A percentile compares a stretch with the other conserved stretches of the same genome.
Conservation (phyloP, 2,888 invertebrate genomes). For the Polydrusus tereticollis region DNA sequence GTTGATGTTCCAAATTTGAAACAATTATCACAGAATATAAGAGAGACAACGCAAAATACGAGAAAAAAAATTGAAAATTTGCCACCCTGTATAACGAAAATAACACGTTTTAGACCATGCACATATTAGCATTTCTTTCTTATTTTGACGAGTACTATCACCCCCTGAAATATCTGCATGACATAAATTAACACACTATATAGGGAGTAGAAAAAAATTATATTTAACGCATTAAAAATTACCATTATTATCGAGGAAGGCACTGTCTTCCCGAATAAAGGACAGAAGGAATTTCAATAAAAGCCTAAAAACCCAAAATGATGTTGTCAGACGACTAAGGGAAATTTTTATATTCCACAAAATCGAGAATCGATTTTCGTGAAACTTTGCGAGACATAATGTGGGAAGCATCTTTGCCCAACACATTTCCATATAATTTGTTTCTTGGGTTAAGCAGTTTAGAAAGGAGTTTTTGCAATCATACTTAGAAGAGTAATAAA, state of each 20-base stretch:
- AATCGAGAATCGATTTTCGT: constrained; percentile 14
- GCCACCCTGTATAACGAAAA: too few relatives aligned
- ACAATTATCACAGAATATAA: too few relatives aligned
- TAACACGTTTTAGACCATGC: too few relatives aligned
- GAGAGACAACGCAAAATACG: too few relatives aligned
- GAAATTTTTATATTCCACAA: constrained; percentile 17
- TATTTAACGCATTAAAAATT: background rate
- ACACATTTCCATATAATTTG: constrained; percentile 20
- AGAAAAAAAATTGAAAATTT: too few relatives aligned
- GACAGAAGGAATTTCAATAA: constrained; percentile 1
- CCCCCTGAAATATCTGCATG: too few relatives aligned
- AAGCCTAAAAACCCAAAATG: constrained; percentile 7
- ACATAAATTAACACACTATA: too few relatives aligned
- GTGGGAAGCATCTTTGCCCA: constrained; percentile 5
- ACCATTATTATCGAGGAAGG: background rate
- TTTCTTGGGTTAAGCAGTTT: background rate
- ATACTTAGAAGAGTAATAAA: background rate
- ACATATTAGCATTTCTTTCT: too few relatives aligned
- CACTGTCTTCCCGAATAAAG: background rate
- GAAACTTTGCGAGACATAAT: constrained; percentile 6
- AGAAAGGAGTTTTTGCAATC: background rate
- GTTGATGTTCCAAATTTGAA: too few relatives aligned
- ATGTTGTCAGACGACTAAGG: constrained; percentile 7
- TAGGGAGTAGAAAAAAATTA: background rate
- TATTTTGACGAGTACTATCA: too few relatives aligned